Conservation (phyloP, 2,888 invertebrate genomes). For the Spatulosminthurus flaviceps region DNA sequence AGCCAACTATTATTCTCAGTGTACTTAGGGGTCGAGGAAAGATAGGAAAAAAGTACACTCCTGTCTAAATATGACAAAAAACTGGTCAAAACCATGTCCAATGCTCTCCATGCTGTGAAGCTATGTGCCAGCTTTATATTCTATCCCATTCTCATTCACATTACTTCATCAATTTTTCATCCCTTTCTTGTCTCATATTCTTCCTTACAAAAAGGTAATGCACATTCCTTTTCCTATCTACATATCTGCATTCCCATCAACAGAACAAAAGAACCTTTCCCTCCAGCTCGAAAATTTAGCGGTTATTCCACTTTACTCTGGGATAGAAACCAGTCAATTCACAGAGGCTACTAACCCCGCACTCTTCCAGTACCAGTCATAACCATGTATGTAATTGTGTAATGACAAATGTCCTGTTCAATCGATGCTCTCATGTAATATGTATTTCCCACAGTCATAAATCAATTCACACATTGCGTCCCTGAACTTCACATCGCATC, state of each 20-base stretch:
- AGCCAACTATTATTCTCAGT: conserved; percentile 12
- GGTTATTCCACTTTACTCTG: no score
- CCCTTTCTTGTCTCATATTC: conserved; percentile 46
- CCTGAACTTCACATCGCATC: no score
- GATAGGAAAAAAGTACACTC: conserved; percentile 29
- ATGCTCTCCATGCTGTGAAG: conserved; percentile 2
- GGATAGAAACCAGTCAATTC: no score
- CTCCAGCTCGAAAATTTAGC: no score
- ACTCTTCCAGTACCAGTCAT: no score
- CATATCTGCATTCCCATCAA: conserved; percentile 37
- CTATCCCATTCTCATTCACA: conserved; percentile 50
- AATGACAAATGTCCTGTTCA: no score
- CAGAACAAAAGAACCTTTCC: conserved; percentile 21
- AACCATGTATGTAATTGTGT: no score
- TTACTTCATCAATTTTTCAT: conserved; percentile 55
- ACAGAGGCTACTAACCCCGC: no score
- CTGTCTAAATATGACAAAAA: neutral
- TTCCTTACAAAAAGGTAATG: conserved; percentile 25
- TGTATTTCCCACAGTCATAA: no score
- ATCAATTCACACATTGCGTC: no score
- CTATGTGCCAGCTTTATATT: conserved; percentile 34
- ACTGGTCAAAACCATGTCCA: conserved; percentile 10
- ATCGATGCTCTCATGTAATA: no score
- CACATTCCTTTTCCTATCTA: conserved; percentile 40
- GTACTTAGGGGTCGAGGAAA: neutral